Base-by-base conservation (phyloP, 2,797 vertebrate species). In the Clarias pachynema region DNA sequence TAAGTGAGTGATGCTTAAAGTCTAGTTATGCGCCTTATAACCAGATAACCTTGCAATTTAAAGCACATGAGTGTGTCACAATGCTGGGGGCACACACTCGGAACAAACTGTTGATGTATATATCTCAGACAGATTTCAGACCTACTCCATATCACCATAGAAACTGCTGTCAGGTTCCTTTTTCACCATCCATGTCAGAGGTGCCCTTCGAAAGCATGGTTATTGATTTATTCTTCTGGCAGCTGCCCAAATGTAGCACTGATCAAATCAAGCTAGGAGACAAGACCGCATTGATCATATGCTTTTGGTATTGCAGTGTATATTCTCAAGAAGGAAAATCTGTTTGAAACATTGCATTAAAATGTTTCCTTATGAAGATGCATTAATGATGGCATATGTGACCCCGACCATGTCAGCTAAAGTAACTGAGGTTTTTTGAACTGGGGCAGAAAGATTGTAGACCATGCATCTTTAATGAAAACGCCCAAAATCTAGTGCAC, bases 151-250 rank as follows among this genome's bases (percentile, higher is more conserved):
- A 49, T 73, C 40, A 49, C 40, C 40, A 57, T 31, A 10, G 74
- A 77, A 77, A 77, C 53, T 57, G 26, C 22, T 29, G 53, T 57
- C 74, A 57, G 74, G 74, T 77, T 53, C 26, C 15, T 40, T 49
- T 49, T 75, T n/a, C 20, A 16, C 26, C 44, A 74, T 6, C n/a
- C 14, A 15, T 29, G 5, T 74, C 26, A 75, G 20, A 75, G 44
- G 49, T 57, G 53, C 53, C 74, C 53, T 31, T 77, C 74, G 16
- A 77, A 77, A 77, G 16, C n/a, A 57, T 31, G 31, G 74, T 57
- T 31, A 77, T 77, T 31, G 74, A 77, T 77, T 77, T 77, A 77
- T 77, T 77, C 53, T 22, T 34, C 74, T 57, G 53, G 53, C 73
- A 57, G 73, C n/a, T 18, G n/a, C 16, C 49, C 49, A 59, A 77